Conservation (phyloP, 2,888 invertebrate genomes). For the Unio pictorum region DNA sequence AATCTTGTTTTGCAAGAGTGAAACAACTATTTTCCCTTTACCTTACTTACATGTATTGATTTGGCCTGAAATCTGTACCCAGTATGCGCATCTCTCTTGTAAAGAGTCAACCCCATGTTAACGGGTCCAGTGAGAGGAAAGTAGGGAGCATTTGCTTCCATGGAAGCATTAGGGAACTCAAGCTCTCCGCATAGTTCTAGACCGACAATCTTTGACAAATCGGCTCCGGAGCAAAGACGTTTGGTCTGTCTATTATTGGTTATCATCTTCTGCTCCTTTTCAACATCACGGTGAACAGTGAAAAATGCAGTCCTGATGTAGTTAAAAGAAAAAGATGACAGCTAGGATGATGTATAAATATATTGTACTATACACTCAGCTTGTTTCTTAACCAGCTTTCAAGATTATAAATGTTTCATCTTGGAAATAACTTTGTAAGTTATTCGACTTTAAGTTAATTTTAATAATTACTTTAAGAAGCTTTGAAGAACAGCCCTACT, state of each 20-base stretch:
- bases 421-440: too few species aligned
- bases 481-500: too few species aligned
- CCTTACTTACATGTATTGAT: constrained; percentile 39
- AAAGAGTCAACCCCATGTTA: constrained; percentile 43
- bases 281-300: constrained; percentile 71
- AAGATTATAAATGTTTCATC: background rate
- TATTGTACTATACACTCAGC: too few species aligned
- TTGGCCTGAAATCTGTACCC: constrained; percentile 62
- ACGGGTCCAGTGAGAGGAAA: constrained; percentile 67
- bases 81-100: constrained; percentile 62
- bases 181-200: constrained; percentile 88
- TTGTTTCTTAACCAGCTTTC: background rate
- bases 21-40: background rate
- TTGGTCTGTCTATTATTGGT: constrained; percentile 77
- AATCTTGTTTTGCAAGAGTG: too few species aligned
- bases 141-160: constrained; percentile 73
- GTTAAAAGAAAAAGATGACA: background rate
- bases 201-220: constrained; percentile 81
- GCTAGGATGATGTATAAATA: too few species aligned
- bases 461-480: too few species aligned
- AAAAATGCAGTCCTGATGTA: constrained; percentile 62
- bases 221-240: constrained; percentile 63
- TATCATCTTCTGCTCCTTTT: constrained; percentile 79
- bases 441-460: too few species aligned
- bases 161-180: constrained; percentile 77